Evolutionary conservation across 2,888 invertebrate genomes (phyloP).

Genomic region (Drosophila lacicola): DNA sequence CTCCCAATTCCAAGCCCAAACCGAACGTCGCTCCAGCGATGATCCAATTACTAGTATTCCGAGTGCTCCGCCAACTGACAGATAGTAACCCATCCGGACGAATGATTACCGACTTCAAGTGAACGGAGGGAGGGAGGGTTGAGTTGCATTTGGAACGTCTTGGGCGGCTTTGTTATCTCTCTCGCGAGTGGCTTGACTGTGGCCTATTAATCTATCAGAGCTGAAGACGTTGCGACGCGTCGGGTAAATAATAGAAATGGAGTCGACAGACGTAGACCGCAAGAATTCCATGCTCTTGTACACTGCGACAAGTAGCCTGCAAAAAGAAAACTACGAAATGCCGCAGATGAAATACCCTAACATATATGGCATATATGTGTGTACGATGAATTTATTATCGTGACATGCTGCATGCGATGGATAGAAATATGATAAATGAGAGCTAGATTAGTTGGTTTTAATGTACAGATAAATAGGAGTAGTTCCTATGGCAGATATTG

Average conservation of each 20-base stretch:
- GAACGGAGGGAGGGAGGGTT: background rate
- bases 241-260: slow-evolving; percentile 16
- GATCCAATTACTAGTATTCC: slow-evolving; percentile 55
- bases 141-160: slow-evolving; percentile 32
- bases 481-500: too few species aligned
- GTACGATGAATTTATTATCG: too few species aligned
- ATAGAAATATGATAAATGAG: too few species aligned
- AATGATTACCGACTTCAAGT: slow-evolving; percentile 24
- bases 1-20: slow-evolving; percentile 48
- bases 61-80: slow-evolving; percentile 42
- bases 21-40: slow-evolving; percentile 9
- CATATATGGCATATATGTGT: background rate
- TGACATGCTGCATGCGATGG: too few species aligned
- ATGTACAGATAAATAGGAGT: too few species aligned
- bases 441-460: too few species aligned
- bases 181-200: slow-evolving; percentile 51
- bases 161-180: slow-evolving; percentile 43
- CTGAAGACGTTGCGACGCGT: slow-evolving; percentile 37
- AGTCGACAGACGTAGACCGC: slow-evolving; percentile 28
- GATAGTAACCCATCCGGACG: slow-evolving; percentile 30
- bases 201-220: slow-evolving; percentile 77
- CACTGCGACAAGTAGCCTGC: slow-evolving; percentile 33
- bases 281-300: slow-evolving; percentile 44
- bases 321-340: slow-evolving; percentile 1
- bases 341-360: slow-evolving; percentile 5